Conservation (phyloP, 1,140 invertebrate genomes). For the Calosoma granatense region DNA sequence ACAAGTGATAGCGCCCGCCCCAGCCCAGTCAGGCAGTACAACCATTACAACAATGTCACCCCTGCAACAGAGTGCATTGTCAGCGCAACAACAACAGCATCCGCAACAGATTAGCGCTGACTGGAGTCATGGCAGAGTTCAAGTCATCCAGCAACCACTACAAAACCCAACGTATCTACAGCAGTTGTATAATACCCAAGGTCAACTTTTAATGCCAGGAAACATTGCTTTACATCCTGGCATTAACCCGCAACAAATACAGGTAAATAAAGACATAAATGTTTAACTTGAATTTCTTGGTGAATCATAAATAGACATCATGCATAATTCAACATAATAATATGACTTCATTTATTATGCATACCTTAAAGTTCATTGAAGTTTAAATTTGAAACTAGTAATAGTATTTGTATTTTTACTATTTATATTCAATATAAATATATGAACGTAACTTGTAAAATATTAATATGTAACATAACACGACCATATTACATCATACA, state of each 20-base stretch:
- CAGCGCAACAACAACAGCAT: slow-evolving; percentile 25
- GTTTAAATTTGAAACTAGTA: too few species aligned
- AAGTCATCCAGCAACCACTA: slow-evolving; percentile 74
- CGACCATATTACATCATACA: too few species aligned
- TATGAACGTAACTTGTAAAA: too few species aligned
- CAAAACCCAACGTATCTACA: slow-evolving; percentile 68
- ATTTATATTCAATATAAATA: too few species aligned
- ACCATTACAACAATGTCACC: slow-evolving; percentile 36
- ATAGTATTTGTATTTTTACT: too few species aligned
- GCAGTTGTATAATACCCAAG: slow-evolving; percentile 69
- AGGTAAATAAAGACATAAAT: slow-evolving; percentile 49
- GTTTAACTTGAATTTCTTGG: too few species aligned
- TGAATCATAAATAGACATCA: too few species aligned
- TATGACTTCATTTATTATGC: slow-evolving; percentile 8
- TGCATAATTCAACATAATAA: not conserved
- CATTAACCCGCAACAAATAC: slow-evolving; percentile 68
- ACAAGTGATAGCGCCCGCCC: slow-evolving; percentile 25
- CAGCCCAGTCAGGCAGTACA: slow-evolving; percentile 27
- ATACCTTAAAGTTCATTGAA: not conserved
- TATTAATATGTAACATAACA: too few species aligned
- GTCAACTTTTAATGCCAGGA: slow-evolving; percentile 65
- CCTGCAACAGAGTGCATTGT: slow-evolving; percentile 34
- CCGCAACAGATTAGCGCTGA: slow-evolving; percentile 31
- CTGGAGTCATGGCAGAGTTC: slow-evolving; percentile 38
- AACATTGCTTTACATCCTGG: slow-evolving; percentile 62